Base-by-base conservation (phyloP, 1,140 invertebrate species). In the Drosophila quadrilineata region DNA sequence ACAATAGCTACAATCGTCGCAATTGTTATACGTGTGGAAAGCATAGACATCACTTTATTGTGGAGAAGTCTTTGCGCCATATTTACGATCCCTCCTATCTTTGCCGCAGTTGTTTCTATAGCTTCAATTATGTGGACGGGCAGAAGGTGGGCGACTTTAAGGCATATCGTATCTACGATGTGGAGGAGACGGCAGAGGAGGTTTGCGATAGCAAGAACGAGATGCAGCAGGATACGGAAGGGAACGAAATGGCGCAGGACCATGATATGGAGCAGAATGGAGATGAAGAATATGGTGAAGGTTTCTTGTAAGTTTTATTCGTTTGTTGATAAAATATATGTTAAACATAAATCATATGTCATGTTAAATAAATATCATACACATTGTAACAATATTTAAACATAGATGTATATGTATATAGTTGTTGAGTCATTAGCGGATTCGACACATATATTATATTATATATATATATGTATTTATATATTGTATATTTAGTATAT, bases 41-140 rank as follows among this genome's bases (percentile, higher is more conserved):
- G 1, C 84, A 80, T 9, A 67, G 89, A 4, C 92, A 92, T 26
- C 90, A 91, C 28, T 95, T 93, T 92, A 90, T 94, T 26, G 91
- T 93, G 0, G 89, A 85, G 0, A 90, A 92, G 1, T 93, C 92
- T 45, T 87, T 91, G 3, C 86, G 92, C 12, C 90, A 95, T 31
- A 92, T 94, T 1, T 92, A 94, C 70, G 92, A 94, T 88, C 93
- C 93, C 6, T 91, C 92, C 4, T 94, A 92, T 75, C 92, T 94
- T 53, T 95, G 94, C 70, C 91, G 93, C 2, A 88, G 75, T 0
- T 95, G 94, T 74, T 93, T 94, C 49, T 90, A 91, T 22, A 91
- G 92, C 0, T 95, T 93, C 60, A 91, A 94, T 70, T 95, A 94
- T 65, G 88, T 92, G 0, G 88, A 93, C 54, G 92, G 91, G 0